phyloP scores from a whole-genome alignment of 64 coral and sea anemone species.

The Porites lutea region DNA sequence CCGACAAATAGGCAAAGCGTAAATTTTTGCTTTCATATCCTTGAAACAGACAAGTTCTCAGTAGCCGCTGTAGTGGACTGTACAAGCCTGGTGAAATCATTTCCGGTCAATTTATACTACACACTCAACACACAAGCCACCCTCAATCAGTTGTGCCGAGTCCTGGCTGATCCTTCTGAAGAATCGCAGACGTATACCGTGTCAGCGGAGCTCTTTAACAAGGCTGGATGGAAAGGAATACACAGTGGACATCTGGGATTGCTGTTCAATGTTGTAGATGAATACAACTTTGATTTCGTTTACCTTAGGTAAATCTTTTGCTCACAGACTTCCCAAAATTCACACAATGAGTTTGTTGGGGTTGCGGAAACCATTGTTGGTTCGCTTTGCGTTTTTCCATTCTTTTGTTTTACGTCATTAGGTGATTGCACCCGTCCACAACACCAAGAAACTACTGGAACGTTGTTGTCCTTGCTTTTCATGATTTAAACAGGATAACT shows the following conservation, averaged over 20 bases:
- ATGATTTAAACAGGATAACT: too few species aligned
- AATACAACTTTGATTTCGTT: constrained; percentile 87
- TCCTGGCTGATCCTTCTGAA: neutral
- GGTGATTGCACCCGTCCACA: too few species aligned
- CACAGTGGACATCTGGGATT: constrained; percentile 70
- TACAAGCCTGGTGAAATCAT: neutral
- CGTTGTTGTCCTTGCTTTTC: too few species aligned
- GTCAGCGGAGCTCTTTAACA: constrained; percentile 66
- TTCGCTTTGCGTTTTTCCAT: too few species aligned
- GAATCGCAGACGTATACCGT: constrained; percentile 37
- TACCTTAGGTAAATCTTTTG: constrained; percentile 70
- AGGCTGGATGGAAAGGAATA: constrained; percentile 50
- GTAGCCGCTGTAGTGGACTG: neutral
- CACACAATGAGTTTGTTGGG: too few species aligned
- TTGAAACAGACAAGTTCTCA: constrained; percentile 3
- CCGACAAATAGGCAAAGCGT: neutral
- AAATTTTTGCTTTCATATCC: neutral
- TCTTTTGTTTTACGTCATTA: too few species aligned
- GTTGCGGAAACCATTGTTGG: too few species aligned
- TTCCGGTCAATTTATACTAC: constrained; percentile 1
- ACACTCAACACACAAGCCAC: constrained; percentile 37
- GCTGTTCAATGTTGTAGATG: constrained; percentile 75
- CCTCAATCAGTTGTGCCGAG: constrained; percentile 37
- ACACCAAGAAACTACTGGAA: too few species aligned
- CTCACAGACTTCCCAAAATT: too few species aligned